Evolutionary conservation across 2,888 invertebrate genomes (phyloP).

Genomic region (Conistra vaccinii): DNA sequence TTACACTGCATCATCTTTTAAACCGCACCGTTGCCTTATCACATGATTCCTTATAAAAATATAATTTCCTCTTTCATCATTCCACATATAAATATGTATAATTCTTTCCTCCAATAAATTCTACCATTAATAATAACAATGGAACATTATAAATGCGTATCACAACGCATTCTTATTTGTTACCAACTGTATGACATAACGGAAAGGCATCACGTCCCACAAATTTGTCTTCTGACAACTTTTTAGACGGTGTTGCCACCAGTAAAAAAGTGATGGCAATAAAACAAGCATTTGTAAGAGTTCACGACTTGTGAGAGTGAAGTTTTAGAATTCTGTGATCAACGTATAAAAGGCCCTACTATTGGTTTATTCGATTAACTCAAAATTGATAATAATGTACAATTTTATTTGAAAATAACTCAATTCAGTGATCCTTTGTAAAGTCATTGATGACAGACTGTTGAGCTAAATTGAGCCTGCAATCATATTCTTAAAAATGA

Average conservation of each 20-base stretch:
- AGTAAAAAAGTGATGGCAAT: slow-evolving; percentile 80
- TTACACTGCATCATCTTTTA: too few relatives aligned
- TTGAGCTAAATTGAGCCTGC: background rate
- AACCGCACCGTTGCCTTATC: too few relatives aligned
- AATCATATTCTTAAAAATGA: too few relatives aligned
- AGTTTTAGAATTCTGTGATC: slow-evolving; percentile 73
- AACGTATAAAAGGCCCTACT: slow-evolving; percentile 57
- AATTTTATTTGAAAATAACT: background rate
- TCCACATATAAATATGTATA: slow-evolving; percentile 6
- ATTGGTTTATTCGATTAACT: slow-evolving; percentile 12
- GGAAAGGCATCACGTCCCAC: slow-evolving; percentile 80
- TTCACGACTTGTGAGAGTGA: slow-evolving; percentile 74
- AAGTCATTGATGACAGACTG: background rate
- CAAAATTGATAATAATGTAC: background rate
- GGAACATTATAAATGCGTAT: slow-evolving; percentile 50
- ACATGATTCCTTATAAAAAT: background rate
- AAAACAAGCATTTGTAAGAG: slow-evolving; percentile 83
- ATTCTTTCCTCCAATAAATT: slow-evolving; percentile 34
- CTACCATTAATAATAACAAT: slow-evolving; percentile 53
- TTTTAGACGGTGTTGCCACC: slow-evolving; percentile 74
- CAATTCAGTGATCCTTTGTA: background rate
- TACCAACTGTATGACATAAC: slow-evolving; percentile 66
- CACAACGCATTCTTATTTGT: slow-evolving; percentile 59
- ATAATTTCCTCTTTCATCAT: background rate
- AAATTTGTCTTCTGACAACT: slow-evolving; percentile 82